A percentile compares a stretch with the other conserved stretches of the same genome.
Conservation (phyloP, 2,797 vertebrate species). For the Rhadinocentrus ornatus region DNA sequence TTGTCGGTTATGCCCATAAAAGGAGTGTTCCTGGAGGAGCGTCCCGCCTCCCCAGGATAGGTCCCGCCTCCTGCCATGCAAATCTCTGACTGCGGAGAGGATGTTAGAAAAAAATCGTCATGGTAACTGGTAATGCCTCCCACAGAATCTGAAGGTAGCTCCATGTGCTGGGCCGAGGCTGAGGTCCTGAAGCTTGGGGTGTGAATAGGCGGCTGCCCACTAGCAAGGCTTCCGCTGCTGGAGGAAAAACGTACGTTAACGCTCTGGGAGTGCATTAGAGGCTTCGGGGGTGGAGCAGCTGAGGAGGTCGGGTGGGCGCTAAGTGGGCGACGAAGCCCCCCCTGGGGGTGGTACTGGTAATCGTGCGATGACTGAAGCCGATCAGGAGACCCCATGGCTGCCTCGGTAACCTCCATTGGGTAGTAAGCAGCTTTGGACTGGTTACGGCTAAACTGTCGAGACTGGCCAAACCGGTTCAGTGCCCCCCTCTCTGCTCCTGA, state of each 20-base stretch:
- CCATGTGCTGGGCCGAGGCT: conserved; percentile 91
- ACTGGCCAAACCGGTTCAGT: conserved; percentile 84
- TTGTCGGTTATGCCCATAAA: conserved; percentile 98
- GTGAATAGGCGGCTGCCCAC: conserved; percentile 80
- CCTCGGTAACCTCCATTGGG: conserved; percentile 81
- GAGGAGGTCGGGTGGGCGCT: conserved; percentile 87
- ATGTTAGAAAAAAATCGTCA: conserved; percentile 90
- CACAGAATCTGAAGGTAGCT: conserved; percentile 90
- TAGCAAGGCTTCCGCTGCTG: conserved; percentile 89
- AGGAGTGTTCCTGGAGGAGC: conserved; percentile 89
- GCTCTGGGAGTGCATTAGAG: conserved; percentile 92
- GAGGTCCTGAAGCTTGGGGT: conserved; percentile 90
- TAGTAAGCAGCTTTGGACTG: conserved; percentile 93
- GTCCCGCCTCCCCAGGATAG: conserved; percentile 91
- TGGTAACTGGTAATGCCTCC: conserved; percentile 81
- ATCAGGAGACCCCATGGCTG: conserved; percentile 84
- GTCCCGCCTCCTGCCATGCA: conserved; percentile 79
- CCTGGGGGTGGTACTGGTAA: conserved; percentile 64
- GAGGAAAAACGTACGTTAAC: conserved; percentile 91
- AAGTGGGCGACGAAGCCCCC: conserved; percentile 87
- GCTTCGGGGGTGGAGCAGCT: conserved; percentile 84
- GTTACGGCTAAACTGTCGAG: conserved; percentile 91
- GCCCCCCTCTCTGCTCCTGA: conserved; percentile 67
- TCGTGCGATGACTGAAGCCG: conserved; percentile 73
- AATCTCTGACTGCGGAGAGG: conserved; percentile 85